Percentiles rank a stretch among this genome's conserved stretches.
These are phyloP conservation scores for Ictalurus punctatus DNA, from an alignment of 2,113 vertebrate genomes.

Conservation along the genomic window DNA sequence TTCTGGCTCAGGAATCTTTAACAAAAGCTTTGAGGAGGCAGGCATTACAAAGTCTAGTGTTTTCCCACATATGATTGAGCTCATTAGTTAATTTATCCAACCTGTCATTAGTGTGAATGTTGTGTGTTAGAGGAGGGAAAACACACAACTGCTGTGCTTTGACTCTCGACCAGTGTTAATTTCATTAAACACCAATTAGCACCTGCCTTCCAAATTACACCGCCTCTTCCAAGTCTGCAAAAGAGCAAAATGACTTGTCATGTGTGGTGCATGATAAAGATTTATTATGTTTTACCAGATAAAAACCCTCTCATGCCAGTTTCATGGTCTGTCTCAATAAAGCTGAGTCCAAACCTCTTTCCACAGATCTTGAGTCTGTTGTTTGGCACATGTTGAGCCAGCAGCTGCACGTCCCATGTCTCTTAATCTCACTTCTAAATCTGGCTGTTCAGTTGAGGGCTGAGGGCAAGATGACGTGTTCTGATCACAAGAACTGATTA, in stretches of 20 bases:
- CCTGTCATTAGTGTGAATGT: conserved; percentile 21
- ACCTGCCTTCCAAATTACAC: not conserved
- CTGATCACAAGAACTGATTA: conserved; percentile 36
- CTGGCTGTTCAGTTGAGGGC: not conserved
- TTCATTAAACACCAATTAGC: conserved; percentile 16
- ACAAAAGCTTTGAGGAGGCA: not conserved
- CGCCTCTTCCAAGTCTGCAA: not conserved
- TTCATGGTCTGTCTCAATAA: not conserved
- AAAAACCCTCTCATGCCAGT: not conserved
- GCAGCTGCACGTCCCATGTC: conserved; percentile 25
- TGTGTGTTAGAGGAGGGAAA: not conserved
- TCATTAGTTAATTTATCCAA: conserved; percentile 8
- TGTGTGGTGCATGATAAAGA: not conserved
- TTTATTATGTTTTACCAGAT: not conserved
- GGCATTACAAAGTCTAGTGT: not conserved
- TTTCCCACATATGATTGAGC: not conserved
- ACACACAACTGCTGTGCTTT: not conserved
- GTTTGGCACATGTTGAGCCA: not conserved
- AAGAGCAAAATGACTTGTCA: not conserved
- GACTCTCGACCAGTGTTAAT: not conserved
- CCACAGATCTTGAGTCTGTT: not conserved
- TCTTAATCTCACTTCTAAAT: conserved; percentile 38
- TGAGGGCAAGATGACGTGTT: conserved; percentile 1
- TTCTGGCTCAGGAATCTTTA: not conserved
- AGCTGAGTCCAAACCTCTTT: not conserved